A percentile compares a stretch with the other conserved stretches of the same genome.
Conservation (phyloP, 1,140 invertebrate species). For the Zaprionus nigranus region DNA sequence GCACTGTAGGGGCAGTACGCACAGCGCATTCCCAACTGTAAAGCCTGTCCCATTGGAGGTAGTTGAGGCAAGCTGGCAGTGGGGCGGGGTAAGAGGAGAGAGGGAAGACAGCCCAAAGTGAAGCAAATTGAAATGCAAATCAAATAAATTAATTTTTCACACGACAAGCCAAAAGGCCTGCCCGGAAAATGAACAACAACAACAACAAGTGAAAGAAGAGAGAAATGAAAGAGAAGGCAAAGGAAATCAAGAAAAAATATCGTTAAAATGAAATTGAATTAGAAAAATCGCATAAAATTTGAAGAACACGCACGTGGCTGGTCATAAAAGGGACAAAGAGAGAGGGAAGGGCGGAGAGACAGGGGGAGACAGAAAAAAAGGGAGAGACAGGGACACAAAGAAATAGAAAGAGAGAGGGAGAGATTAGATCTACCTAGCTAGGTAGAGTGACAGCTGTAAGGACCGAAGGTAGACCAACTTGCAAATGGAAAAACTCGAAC, state of each 20-base stretch:
- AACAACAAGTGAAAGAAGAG: not conserved
- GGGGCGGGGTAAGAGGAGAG: not conserved
- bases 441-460: not conserved
- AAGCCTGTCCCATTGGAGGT: no score
- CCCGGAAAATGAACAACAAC: not conserved
- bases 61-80: no score
- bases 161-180: constrained; percentile 17
- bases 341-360: not conserved
- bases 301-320: constrained; percentile 49
- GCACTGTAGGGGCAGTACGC: constrained; percentile 1
- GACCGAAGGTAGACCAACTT: no score
- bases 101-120: not conserved
- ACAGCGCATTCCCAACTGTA: not conserved
- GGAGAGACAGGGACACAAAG: not conserved
- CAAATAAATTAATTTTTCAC: constrained; percentile 65
- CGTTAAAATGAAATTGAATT: constrained; percentile 73
- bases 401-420: not conserved
- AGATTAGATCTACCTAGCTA: not conserved
- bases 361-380: no score
- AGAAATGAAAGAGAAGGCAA: not conserved
- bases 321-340: constrained; percentile 28
- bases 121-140: constrained; percentile 56
- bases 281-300: constrained; percentile 69
- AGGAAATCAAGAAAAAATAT: constrained; percentile 51
- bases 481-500: not conserved